Evolutionary conservation across 2,797 vertebrate genomes (phyloP), one percentile per base, ranked within the genome.

Genomic region (Meriones psammophilus): DNA sequence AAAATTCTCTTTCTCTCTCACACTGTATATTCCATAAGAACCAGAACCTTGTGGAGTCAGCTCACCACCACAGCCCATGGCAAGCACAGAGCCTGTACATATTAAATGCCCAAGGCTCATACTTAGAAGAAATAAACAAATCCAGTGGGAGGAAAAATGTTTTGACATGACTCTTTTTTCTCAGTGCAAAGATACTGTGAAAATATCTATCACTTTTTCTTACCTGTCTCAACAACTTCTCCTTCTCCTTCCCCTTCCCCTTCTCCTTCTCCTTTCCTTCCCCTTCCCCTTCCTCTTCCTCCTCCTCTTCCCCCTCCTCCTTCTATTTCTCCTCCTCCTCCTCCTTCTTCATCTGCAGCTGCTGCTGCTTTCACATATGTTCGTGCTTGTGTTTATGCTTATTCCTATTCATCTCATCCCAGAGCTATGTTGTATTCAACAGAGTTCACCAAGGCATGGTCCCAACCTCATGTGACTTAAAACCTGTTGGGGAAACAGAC

Each of bases 121-220:
- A 30, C 68, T 50, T 76, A 68, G 77, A 80, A 91, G 3, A 5
- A 83, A n/a, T 77, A 30, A 88, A n/a, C 1, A 89, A 79, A 89
- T 33, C 78, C 13, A 33, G 17, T 64, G 36, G 36, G 9, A 90
- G 28, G 26, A 94, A 91, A n/a, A 60, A 77, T 56, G 50, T 93
- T 84, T 95, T 94, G 54, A 69, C 50, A 62, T 42, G 20, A 76
- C 12, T 73, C 33, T 91, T 81, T 88, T 88, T 46, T 50, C 42
- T 86, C 18, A 30, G 5, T 91, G 79, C 42, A 91, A 92, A 94
- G 15, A 88, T 84, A 73, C 46, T 42, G 0, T 56, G 36, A 69
- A 81, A 84, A 9, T 28, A 54, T 69, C 30, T 80, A 5, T 90
- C 95, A 73, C 58, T 84, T 89, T 92, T 71, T 79, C 73, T 92